Base-by-base conservation (phyloP, 2,888 invertebrate species). In the Ctena decussata region DNA sequence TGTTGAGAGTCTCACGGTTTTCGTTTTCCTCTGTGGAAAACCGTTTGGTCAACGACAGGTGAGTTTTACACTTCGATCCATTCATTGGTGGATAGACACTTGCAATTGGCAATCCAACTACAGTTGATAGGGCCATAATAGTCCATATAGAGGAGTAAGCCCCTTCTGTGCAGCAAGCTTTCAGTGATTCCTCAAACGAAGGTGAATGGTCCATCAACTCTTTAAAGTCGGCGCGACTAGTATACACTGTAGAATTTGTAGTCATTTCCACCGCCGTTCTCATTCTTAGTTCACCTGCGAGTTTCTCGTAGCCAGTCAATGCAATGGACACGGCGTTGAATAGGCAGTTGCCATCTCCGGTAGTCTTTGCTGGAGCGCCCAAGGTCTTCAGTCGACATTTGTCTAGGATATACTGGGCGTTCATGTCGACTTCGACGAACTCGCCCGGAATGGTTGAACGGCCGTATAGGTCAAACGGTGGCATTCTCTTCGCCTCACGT, bases 141-240 rank as follows among this genome's bases (percentile, higher is more conserved):
- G 70, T 70, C 70, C 70, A 70, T 35, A 70, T 39, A 15, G 70
- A 70, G 1, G 70, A 70, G 37, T 39, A 70, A 1, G 70, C 35
- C 11, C 39, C 27, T 21, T 35, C 70, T 35, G 37, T 70, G 35
- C 70, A 70, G 18, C 21, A 15, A 1, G 35, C 70, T 30, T 8
- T 3, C 6, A 39, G 11, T 3, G 70, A 35, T 70, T 70, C 70
- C 11, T 39, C 37, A 70, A 39, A 37, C 1, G 70, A 70, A n/a
- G 70, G 70, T 18, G 37, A 70, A 35, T 32, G 37, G 6, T 39
- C n/a, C 57, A 70, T n/a, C n/a, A 70, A 37, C 70, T 39, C 5
- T 15, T 70, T 37, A 30, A 39, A 70, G 30, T 70, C 70, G 24
- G 12, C 37, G 15, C 70, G n/a, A 18, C 18, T 21, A n/a, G 12